A percentile compares a stretch with the other conserved stretches of the same genome.
Evolutionary conservation across 2,113 vertebrate species (phyloP).

Genomic region (Microcebus jonahi): DNA sequence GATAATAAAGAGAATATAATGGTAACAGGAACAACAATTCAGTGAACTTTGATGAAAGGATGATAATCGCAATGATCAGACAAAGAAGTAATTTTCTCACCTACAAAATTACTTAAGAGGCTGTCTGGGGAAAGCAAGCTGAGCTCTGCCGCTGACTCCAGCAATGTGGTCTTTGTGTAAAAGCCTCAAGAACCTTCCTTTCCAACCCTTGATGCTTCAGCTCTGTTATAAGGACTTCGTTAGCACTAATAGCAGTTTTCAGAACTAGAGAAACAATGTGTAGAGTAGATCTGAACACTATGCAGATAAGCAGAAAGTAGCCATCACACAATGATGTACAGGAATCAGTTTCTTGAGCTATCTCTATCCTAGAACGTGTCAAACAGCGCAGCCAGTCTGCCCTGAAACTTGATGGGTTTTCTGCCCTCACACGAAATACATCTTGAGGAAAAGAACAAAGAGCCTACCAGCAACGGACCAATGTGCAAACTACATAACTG

Average conservation of each 20-base stretch:
- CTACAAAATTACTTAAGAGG: slow-evolving; percentile 58
- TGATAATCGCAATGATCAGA: slow-evolving; percentile 48
- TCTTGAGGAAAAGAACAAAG: not conserved
- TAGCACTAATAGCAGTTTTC: slow-evolving; percentile 67
- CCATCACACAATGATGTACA: slow-evolving; percentile 22
- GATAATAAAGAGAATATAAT: not conserved
- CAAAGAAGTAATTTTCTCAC: slow-evolving; percentile 67
- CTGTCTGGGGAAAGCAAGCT: slow-evolving; percentile 68
- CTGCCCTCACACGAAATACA: not conserved
- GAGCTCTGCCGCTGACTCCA: slow-evolving; percentile 59
- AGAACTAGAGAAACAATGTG: slow-evolving; percentile 73
- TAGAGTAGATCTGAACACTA: slow-evolving; percentile 74
- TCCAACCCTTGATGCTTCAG: slow-evolving; percentile 42
- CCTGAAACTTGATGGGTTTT: not conserved
- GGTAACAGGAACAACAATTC: not conserved
- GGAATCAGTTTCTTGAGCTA: slow-evolving; percentile 45
- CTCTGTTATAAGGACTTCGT: slow-evolving; percentile 73
- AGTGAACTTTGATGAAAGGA: slow-evolving; percentile 51
- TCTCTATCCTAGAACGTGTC: slow-evolving; percentile 56
- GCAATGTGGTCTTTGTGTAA: slow-evolving; percentile 61
- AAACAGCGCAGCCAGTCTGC: slow-evolving; percentile 45
- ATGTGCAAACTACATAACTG: not conserved
- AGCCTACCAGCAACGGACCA: no score
- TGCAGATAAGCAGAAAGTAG: slow-evolving; percentile 73
- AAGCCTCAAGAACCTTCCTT: slow-evolving; percentile 45